Conservation (phyloP, 2,113 vertebrate species). For the Vidua chalybeata region DNA sequence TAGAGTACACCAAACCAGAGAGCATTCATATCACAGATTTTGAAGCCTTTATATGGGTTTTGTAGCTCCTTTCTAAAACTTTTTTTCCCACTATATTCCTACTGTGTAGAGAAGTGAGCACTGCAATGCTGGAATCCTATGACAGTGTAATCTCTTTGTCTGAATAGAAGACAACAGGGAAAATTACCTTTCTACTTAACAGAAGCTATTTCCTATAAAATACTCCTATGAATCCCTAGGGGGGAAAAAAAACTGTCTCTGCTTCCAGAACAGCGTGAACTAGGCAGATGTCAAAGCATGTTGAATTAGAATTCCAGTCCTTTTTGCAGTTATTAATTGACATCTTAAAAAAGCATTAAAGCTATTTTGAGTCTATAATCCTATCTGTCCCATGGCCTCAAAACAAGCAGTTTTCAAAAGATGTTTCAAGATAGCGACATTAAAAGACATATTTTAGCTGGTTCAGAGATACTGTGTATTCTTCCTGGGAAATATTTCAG, state of each 20-base stretch:
- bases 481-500: not conserved
- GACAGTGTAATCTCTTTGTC: not conserved
- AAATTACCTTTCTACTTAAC: not conserved
- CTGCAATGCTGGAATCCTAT: not conserved
- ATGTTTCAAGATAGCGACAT: not conserved
- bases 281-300: not conserved
- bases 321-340: not conserved
- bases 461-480: not conserved
- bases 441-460: not conserved
- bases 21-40: not conserved
- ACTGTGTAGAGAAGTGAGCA: not conserved
- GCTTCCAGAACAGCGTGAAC: not conserved
- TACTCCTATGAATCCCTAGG: not conserved
- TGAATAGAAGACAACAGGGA: not conserved
- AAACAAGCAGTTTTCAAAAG: not conserved
- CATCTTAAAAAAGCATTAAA: not conserved
- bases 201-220: not conserved
- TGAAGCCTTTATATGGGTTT: not conserved
- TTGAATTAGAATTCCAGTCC: not conserved
- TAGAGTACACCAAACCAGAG: not conserved
- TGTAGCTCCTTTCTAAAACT: not conserved
- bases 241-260: not conserved
- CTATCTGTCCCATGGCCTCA: not conserved
- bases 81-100: not conserved
- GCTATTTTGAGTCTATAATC: not conserved